Evolutionary conservation across 2,113 vertebrate species (phyloP), one percentile per base, ranked within the genome.

Genomic region (Zingel zingel): DNA sequence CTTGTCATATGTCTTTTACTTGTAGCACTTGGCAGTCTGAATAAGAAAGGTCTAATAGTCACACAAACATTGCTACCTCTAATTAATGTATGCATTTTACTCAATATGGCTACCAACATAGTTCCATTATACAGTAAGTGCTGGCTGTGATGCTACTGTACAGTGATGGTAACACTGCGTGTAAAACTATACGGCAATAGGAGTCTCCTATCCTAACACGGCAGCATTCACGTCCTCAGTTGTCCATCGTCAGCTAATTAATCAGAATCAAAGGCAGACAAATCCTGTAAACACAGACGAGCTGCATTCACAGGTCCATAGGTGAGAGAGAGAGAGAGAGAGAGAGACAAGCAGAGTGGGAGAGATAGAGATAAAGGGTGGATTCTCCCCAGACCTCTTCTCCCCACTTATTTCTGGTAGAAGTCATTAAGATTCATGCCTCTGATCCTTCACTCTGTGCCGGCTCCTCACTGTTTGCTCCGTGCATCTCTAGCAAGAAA

Each of bases 361-460:
- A 63, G 68, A 71, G 65, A 83, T 47, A 23, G 64, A 86, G 86
- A 85, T 90, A 77, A 79, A 86, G 74, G 79, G 57, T 4, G 30
- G 65, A 79, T 83, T 90, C 85, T 89, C 73, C 62, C 30, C 43
- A 86, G 85, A 76, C 64, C 4, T 83, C 71, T 30, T 72, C 73
- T 86, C 53, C 36, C 62, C 9, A 69, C 81, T 85, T 86, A 87
- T 77, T 84, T 70, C 65, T 85, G 48, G 36, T 75, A 65, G 65
- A 86, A 84, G 85, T 90, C 79, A 92, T 93, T 92, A 90, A 81
- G 63, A 90, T 91, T 87, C 89, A 88, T 73, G 62, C 51, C 77
- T 79, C 84, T 88, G 86, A 86, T 90, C 85, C 72, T 85, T 87
- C 75, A 68, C 70, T 82, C 57, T 81, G 57, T 73, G 71, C 62